Base-by-base conservation (phyloP, 2,113 vertebrate genomes). In the Galbula dea region DNA sequence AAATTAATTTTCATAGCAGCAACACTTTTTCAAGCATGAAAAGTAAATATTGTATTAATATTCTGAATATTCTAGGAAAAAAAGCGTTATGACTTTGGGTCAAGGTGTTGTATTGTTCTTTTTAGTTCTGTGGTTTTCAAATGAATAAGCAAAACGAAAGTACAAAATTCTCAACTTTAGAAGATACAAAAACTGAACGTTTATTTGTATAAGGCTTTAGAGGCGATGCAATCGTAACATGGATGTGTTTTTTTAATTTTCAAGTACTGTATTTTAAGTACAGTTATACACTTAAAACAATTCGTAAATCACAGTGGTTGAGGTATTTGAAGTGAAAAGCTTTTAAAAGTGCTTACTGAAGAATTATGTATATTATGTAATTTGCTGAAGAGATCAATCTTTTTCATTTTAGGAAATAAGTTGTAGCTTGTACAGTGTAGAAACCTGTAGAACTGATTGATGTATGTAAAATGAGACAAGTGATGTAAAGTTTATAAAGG, bases 321-420 rank as follows among this genome's bases (percentile, higher is more conserved):
- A 86, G 37, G 55, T 89, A 83, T 91, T 82, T 82, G 59, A 91
- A 89, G 58, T 78, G 15, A 48, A 82, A 87, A 72, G 45, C 81
- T 75, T 93, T 79, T 75, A 87, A 82, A 95, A 91, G 91, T 89
- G 43, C 82, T 79, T 89, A 26, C 68, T 88, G 59, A 95, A 58
- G 83, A 90, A 91, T 86, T 82, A 24, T 78, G 17, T 51, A 16
- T 29, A 61, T 93, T 94, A 86, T 82, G 43, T 95, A 91, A 91
- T 94, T 89, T 93, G 45, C 82, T 93, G 65, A 96, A 95, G 90
- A 69, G 85, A 88, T 10, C 30, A 18, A 65, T 87, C 71, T 62
- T 54, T 94, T 87, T 86, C 22, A 2, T 66, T 94, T 82, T 93
- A 87, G 63, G 51, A 88, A 89, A 36, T 73, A 73, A 34, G 85